Evolutionary conservation across 2,888 invertebrate species (phyloP).

Genomic region (Nymphalis urticae): DNA sequence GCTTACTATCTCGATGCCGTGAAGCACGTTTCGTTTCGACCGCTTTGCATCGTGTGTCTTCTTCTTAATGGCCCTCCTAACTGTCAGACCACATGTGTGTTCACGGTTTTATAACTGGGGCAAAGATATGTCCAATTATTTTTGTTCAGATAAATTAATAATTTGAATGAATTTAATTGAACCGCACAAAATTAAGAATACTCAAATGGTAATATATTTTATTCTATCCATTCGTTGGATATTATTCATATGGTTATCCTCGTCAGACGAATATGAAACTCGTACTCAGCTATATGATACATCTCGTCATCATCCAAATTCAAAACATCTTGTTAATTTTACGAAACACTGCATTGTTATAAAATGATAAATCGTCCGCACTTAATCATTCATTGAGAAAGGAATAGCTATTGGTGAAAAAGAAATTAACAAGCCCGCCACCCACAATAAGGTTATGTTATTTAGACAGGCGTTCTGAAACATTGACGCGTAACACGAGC

Average conservation of each 20-base stretch:
- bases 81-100: conserved; percentile 66
- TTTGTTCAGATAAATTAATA: conserved; percentile 9
- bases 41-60: conserved; percentile 59
- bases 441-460: conserved; percentile 52
- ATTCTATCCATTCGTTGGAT: no score
- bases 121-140: conserved; percentile 39
- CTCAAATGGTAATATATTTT: no score
- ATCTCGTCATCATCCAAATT: conserved; percentile 17
- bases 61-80: conserved; percentile 69
- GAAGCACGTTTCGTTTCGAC: conserved; percentile 70
- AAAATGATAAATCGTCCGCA: conserved; percentile 62
- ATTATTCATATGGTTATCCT: neutral
- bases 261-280: neutral
- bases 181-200: neutral
- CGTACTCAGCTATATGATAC: neutral
- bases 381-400: conserved; percentile 62
- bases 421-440: conserved; percentile 43
- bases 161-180: neutral
- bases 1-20: conserved; percentile 69
- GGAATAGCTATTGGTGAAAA: conserved; percentile 56
- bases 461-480: conserved; percentile 45
- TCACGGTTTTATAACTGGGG: conserved; percentile 57
- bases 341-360: conserved; percentile 57
- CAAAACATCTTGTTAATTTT: conserved; percentile 41
- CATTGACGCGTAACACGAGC: conserved; percentile 66